Evolutionary conservation across 1,140 invertebrate genomes (phyloP).

Genomic region (Drosophila carrolli): DNA sequence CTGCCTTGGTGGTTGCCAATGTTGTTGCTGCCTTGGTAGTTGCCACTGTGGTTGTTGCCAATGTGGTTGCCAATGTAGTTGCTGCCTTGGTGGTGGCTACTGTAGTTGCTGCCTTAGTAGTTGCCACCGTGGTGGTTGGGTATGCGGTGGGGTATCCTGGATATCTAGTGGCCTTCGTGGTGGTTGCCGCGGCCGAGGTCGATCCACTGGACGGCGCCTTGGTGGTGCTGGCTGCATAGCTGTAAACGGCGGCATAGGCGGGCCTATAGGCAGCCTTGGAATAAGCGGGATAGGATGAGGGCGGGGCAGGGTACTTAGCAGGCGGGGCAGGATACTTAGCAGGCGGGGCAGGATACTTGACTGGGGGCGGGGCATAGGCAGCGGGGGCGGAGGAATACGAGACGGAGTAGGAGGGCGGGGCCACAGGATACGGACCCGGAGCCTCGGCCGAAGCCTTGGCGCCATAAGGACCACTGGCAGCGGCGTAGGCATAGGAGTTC

Average conservation of each 20-base stretch:
- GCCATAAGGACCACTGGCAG: slow-evolving; percentile 52
- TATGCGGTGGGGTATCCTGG: not conserved
- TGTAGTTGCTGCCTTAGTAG: not conserved
- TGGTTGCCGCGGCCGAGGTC: slow-evolving; percentile 2
- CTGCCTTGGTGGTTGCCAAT: not conserved
- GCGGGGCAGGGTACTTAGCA: not conserved
- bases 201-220: slow-evolving; percentile 4
- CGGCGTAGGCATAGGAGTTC: slow-evolving; percentile 54
- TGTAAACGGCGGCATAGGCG: slow-evolving; percentile 19
- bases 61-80: not conserved
- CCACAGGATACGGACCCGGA: slow-evolving; percentile 33
- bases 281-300: slow-evolving; percentile 5
- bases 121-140: not conserved
- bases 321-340: not conserved
- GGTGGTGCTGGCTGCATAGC: slow-evolving; percentile 15
- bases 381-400: slow-evolving; percentile 13
- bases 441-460: slow-evolving; percentile 57
- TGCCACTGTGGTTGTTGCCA: not conserved
- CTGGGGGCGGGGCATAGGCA: not conserved
- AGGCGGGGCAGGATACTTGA: not conserved
- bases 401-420: slow-evolving; percentile 2
- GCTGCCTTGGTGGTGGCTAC: not conserved
- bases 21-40: not conserved
- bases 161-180: slow-evolving; percentile 8
- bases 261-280: not conserved